Evolutionary conservation across 2,113 vertebrate genomes (phyloP), one percentile per base, ranked within the genome.

Genomic region (Acrocephalus arundinaceus): DNA sequence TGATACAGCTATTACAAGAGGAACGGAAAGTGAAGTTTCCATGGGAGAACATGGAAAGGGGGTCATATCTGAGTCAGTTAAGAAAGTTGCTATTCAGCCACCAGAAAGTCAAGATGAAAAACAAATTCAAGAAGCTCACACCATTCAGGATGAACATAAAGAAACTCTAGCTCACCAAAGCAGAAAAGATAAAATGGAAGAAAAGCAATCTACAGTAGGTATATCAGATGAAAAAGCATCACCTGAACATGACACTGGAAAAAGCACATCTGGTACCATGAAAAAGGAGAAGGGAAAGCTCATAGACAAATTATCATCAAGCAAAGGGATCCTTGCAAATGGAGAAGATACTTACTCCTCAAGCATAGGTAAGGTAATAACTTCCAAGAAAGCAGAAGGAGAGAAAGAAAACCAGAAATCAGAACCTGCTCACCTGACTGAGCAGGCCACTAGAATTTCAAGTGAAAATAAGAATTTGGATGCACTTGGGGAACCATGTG

Each of bases 401-500:
- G 98, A 98, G 49, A 96, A 97, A 87, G 95, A 98, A 78, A 92
- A 75, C 73, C 39, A 4, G 98, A 97, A 97, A 80, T 98, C 98
- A 97, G 98, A 99, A 92, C 88, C 97, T 91, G 96, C 96, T 94
- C 97, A 86, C 10, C 7, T 97, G 70, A 93, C 75, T 87, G 98
- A 98, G 74, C 85, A 92, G 68, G 30, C 48, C 18, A 94, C 97
- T 49, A 98, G 97, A 90, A 85, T 95, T 91, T 84, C 52, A 1
- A 59, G 91, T 14, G 97, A 98, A 28, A 97, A 96, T 75, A 98
- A 92, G 94, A 98, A 98, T 94, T 97, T 93, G 91, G 91, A 96
- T 95, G 93, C 73, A 76, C 41, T 89, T 75, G 96, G 97, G 63
- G 84, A 95, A 51, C 30, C 83, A 55, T 4, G 3, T 63, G 98